Evolutionary conservation across 2,888 invertebrate species (phyloP), one percentile per base, ranked within the genome.

Genomic region (Gerris lacustris): DNA sequence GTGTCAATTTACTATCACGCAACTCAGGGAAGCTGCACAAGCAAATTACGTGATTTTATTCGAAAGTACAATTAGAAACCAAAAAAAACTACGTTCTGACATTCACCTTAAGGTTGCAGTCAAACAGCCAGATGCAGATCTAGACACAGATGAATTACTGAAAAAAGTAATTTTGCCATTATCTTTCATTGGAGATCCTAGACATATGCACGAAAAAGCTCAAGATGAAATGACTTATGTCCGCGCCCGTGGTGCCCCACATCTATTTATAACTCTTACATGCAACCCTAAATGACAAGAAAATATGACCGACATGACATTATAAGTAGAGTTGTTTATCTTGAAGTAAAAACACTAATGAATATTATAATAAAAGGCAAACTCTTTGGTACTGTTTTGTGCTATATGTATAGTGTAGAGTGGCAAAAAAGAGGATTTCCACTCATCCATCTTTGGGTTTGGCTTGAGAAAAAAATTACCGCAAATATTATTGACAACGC

Each of bases 51-150:
- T n/a, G n/a, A n/a, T n/a, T n/a, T n/a, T n/a, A n/a, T n/a, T n/a
- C n/a, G n/a, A n/a, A n/a, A n/a, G n/a, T n/a, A n/a, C n/a, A n/a
- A n/a, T n/a, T n/a, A n/a, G n/a, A n/a, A 77, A 79, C 70, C 78
- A 80, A 73, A 44, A 31, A 5, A 75, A 77, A 67, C 71, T 79
- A 72, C 71, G 76, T 63, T 64, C 77, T 68, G 76, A 80, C 75
- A 72, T 76, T 78, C 55, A 68, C 74, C 69, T 81, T 69, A 75
- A 79, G 45, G 78, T 79, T 75, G 78, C 78, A 6, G 71, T 78
- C 15, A 63, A n/a, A 15, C 73, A 68, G 55, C 76, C 79, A 69
- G 72, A 79, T 75, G 75, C 69, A 69, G 44, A 67, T 62, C 17
- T 47, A 69, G 70, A 69, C 55, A 63, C 63, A 7, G 63, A 69